Conservation (phyloP, 1,140 invertebrate genomes). For the Neomicropteryx cornuta region DNA sequence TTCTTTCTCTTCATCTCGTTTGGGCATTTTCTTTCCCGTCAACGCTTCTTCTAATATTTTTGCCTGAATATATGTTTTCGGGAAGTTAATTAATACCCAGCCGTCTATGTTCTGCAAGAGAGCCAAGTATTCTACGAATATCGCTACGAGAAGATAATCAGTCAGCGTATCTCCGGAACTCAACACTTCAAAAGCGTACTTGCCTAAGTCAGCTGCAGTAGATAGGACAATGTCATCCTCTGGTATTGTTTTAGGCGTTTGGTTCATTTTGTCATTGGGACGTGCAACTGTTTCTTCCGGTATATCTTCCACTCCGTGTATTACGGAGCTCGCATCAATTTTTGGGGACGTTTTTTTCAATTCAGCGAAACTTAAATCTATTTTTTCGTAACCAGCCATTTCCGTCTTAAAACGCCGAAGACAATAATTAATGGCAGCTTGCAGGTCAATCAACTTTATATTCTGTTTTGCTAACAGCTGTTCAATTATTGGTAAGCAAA, state of each 20-base stretch:
- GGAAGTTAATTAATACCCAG: slow-evolving; percentile 52
- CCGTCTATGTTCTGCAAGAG: slow-evolving; percentile 35
- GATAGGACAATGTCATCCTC: slow-evolving; percentile 41
- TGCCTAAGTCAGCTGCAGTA: slow-evolving; percentile 39
- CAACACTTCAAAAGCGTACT: slow-evolving; percentile 40
- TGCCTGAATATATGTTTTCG: slow-evolving; percentile 42
- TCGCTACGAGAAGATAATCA: slow-evolving; percentile 40
- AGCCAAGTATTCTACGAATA: slow-evolving; percentile 48
- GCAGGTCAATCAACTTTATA: slow-evolving; percentile 39
- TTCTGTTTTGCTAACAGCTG: slow-evolving; percentile 33
- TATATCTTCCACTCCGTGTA: slow-evolving; percentile 4
- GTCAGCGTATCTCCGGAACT: slow-evolving; percentile 37
- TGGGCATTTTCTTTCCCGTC: slow-evolving; percentile 25
- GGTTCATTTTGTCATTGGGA: slow-evolving; percentile 39
- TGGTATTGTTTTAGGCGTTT: slow-evolving; percentile 45
- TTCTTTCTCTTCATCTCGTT: slow-evolving; percentile 18
- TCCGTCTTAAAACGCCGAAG: slow-evolving; percentile 39
- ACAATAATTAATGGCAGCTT: slow-evolving; percentile 44
- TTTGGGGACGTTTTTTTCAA: slow-evolving; percentile 20
- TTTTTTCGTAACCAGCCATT: slow-evolving; percentile 36
- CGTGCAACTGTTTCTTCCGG: slow-evolving; percentile 18
- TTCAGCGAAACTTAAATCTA: slow-evolving; percentile 34
- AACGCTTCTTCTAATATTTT: slow-evolving; percentile 41
- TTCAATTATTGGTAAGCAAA: slow-evolving; percentile 26
- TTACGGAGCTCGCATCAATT: slow-evolving; percentile 20